A percentile compares a stretch with the other conserved stretches of the same genome.
Evolutionary conservation across 2,888 invertebrate genomes (phyloP).

Genomic region (Amphimallon solstitiale): DNA sequence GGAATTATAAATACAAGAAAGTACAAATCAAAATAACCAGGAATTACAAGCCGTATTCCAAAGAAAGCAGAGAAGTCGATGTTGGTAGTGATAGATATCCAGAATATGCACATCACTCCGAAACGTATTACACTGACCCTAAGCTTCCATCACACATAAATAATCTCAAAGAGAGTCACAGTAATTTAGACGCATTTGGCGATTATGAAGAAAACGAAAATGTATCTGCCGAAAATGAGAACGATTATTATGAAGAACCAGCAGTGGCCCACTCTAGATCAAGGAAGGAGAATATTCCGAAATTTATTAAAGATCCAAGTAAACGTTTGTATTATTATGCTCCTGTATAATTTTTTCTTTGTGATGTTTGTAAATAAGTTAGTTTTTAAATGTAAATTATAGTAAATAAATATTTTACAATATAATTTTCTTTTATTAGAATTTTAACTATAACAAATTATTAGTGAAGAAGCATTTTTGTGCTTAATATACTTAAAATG

Average conservation of each 20-base stretch:
- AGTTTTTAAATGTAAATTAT: neutral
- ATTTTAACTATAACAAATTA: too few species aligned
- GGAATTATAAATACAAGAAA: constrained; percentile 47
- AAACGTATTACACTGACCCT: constrained; percentile 54
- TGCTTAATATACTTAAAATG: too few species aligned
- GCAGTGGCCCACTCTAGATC: constrained; percentile 34
- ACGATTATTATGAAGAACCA: constrained; percentile 37
- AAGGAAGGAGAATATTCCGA: constrained; percentile 35
- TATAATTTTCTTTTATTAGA: too few species aligned
- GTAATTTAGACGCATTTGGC: constrained; percentile 24
- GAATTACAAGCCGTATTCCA: constrained; percentile 15
- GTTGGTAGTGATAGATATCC: constrained; percentile 43
- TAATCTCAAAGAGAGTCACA: constrained; percentile 46
- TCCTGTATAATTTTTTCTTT: constrained; percentile 46
- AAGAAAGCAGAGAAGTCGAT: constrained; percentile 35
- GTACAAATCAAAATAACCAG: constrained; percentile 31
- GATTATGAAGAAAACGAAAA: constrained; percentile 24
- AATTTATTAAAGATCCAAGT: constrained; percentile 59
- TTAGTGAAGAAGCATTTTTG: too few species aligned
- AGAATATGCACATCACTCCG: constrained; percentile 54
- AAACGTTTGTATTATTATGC: constrained; percentile 61
- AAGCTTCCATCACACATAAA: constrained; percentile 54
- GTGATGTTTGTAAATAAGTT: constrained; percentile 20
- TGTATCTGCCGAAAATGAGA: constrained; percentile 38
- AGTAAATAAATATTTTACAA: neutral